Evolutionary conservation across 92 coral and sea anemone genomes (phyloP).

Genomic region (Epizoanthus illoricatus): DNA sequence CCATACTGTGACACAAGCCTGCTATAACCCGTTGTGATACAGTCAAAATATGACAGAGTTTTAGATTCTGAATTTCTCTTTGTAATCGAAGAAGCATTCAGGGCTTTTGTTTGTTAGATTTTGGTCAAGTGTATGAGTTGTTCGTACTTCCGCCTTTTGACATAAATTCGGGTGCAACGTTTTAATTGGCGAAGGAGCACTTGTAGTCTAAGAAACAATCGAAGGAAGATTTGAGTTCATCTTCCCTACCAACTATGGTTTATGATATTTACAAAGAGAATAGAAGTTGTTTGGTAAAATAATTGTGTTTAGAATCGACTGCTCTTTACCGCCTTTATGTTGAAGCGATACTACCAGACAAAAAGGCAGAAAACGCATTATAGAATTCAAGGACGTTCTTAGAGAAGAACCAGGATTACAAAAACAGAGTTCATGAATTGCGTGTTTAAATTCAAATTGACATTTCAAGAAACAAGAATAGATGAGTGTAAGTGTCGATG

Average conservation of each 20-base stretch:
- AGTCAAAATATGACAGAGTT: background rate
- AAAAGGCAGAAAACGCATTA: background rate
- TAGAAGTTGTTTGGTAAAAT: background rate
- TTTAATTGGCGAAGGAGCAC: constrained; percentile 25
- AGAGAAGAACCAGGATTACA: background rate
- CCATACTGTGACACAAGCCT: background rate
- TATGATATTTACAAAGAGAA: background rate
- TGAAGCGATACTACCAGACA: background rate
- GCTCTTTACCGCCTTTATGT: constrained; percentile 2
- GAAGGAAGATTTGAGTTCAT: constrained; percentile 18
- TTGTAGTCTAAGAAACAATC: constrained; percentile 20
- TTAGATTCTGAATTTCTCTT: background rate
- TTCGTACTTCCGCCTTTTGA: background rate
- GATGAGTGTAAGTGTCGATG: background rate
- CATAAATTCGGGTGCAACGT: background rate
- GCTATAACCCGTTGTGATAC: background rate
- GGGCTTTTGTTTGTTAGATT: background rate
- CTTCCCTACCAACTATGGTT: background rate
- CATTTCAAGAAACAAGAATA: background rate
- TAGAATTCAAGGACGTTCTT: background rate
- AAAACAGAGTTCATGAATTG: background rate
- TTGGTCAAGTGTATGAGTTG: background rate
- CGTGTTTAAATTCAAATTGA: constrained; percentile 29
- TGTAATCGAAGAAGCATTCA: background rate
- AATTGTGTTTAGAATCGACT: constrained; percentile 2